Conservation (phyloP, 2,113 vertebrate genomes). For the Chlamydotis undulata region DNA sequence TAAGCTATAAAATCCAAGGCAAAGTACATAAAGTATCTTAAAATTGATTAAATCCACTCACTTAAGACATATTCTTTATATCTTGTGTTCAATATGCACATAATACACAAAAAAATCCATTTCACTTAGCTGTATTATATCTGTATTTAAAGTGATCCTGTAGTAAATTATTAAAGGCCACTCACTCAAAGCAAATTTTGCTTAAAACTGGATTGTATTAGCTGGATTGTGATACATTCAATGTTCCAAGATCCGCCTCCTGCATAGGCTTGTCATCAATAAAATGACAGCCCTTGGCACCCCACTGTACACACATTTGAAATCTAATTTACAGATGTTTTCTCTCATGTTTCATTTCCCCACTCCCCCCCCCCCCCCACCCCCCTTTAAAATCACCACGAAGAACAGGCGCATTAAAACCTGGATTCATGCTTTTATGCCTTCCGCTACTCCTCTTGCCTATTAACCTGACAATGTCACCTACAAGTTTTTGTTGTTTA, state of each 20-base stretch:
- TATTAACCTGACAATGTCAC: not conserved
- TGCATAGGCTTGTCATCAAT: not conserved
- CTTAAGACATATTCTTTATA: not conserved
- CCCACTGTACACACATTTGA: not conserved
- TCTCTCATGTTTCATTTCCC: not conserved
- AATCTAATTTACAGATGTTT: not conserved
- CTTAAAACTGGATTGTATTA: not conserved
- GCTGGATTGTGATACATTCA: not conserved
- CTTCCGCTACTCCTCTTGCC: not conserved
- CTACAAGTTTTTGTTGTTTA: not conserved
- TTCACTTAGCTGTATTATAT: not conserved
- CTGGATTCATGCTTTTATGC: not conserved
- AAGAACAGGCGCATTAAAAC: not conserved
- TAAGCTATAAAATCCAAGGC: constrained; percentile 41
- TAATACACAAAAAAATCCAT: not conserved
- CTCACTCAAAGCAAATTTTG: not conserved
- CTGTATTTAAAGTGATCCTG: not conserved
- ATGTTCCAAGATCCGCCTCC: not conserved
- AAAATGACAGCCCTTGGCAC: not conserved
- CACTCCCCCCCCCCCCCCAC: too few species aligned
- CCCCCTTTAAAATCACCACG: not conserved
- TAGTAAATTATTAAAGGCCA: constrained; percentile 27
- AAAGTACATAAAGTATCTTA: constrained; percentile 26
- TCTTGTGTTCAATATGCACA: constrained; percentile 8
- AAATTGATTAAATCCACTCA: constrained; percentile 30